Percentiles rank a stretch among this genome's conserved stretches.
Evolutionary conservation across 2,888 invertebrate species (phyloP).

Genomic region (Thera obeliscata): DNA sequence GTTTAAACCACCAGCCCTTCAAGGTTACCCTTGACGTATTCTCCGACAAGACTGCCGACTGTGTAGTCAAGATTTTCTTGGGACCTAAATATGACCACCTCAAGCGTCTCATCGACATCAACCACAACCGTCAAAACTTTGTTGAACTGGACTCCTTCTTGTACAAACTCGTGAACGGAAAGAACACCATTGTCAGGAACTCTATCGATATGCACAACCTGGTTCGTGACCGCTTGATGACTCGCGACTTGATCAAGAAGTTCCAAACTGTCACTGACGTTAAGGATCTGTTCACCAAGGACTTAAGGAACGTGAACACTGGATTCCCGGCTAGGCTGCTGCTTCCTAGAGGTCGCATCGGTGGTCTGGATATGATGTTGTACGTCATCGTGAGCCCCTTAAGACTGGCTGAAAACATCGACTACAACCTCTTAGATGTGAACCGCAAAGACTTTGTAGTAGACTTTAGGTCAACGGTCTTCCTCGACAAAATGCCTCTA

Average conservation of each 20-base stretch:
- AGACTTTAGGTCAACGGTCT: conserved; percentile 69
- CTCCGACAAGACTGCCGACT: conserved; percentile 83
- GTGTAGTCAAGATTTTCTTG: conserved; percentile 87
- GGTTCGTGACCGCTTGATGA: conserved; percentile 87
- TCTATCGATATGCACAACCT: conserved; percentile 88
- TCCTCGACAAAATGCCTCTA: conserved; percentile 85
- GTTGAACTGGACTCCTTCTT: conserved; percentile 87
- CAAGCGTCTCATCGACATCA: conserved; percentile 83
- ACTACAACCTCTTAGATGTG: conserved; percentile 65
- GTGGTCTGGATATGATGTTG: conserved; percentile 87
- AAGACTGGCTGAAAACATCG: conserved; percentile 71
- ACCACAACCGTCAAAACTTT: conserved; percentile 85
- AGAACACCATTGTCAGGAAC: conserved; percentile 86
- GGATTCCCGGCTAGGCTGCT: conserved; percentile 89
- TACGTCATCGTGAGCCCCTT: conserved; percentile 86
- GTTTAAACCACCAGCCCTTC: conserved; percentile 88
- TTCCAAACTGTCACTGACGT: conserved; percentile 81
- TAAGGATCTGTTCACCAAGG: conserved; percentile 63
- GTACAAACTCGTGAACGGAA: conserved; percentile 85
- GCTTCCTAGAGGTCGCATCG: conserved; percentile 88
- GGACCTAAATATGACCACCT: conserved; percentile 88
- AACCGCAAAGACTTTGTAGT: conserved; percentile 71
- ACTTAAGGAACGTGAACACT: conserved; percentile 80
- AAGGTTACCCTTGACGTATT: conserved; percentile 81
- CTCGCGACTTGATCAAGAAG: conserved; percentile 86